Evolutionary conservation across 2,888 invertebrate species (phyloP).

Genomic region (Aspidapion aeneum): DNA sequence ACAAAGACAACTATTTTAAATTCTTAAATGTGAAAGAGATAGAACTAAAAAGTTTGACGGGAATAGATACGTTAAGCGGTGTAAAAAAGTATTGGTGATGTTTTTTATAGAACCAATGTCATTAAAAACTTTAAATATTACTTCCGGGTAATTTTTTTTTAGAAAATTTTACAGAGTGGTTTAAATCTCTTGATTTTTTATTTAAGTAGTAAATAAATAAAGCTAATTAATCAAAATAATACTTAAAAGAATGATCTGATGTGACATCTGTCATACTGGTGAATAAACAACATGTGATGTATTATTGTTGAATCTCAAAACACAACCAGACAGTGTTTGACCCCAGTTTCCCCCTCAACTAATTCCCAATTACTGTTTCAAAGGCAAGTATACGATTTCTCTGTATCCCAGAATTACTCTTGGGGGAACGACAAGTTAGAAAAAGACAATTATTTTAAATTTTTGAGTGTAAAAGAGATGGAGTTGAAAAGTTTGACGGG

Average conservation of each 20-base stretch:
- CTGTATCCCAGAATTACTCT: slow-evolving; percentile 45
- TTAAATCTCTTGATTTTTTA: too few relatives aligned
- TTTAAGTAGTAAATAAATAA: too few relatives aligned
- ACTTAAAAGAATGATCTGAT: too few relatives aligned
- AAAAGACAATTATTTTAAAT: slow-evolving; percentile 40
- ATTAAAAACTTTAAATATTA: slow-evolving; percentile 58
- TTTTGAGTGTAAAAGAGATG: slow-evolving; percentile 45
- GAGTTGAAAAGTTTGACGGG: slow-evolving; percentile 54
- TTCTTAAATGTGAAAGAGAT: slow-evolving; percentile 45
- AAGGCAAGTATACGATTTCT: slow-evolving; percentile 72
- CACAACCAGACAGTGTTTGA: slow-evolving; percentile 72
- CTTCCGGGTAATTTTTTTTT: slow-evolving; percentile 45
- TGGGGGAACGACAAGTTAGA: slow-evolving; percentile 43
- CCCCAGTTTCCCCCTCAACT: slow-evolving; percentile 78
- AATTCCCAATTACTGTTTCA: slow-evolving; percentile 76
- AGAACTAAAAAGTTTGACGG: slow-evolving; percentile 53
- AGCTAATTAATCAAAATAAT: too few relatives aligned
- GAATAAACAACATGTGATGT: too few relatives aligned
- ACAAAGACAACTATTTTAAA: slow-evolving; percentile 40
- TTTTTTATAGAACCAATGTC: slow-evolving; percentile 65
- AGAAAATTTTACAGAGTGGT: too few relatives aligned
- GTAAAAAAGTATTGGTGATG: slow-evolving; percentile 51
- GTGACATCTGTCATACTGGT: too few relatives aligned
- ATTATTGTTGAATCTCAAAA: slow-evolving; percentile 76
- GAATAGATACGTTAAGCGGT: slow-evolving; percentile 42